Conservation (phyloP, 2,888 invertebrate genomes). For the Sarcophaga rosellei region DNA sequence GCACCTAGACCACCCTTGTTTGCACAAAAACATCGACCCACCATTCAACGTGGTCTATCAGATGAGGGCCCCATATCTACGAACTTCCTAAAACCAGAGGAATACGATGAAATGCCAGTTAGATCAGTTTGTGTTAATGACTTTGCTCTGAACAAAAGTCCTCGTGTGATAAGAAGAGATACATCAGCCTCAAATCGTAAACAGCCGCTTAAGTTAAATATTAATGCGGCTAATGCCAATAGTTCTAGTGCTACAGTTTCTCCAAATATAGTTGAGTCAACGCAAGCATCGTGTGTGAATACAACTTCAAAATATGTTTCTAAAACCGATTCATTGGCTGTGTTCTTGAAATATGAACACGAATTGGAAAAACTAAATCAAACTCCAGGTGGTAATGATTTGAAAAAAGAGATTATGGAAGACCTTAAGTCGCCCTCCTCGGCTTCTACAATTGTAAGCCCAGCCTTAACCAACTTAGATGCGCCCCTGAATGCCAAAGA, state of each 20-base stretch:
- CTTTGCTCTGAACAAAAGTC: slow-evolving; percentile 77
- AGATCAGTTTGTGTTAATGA: slow-evolving; percentile 80
- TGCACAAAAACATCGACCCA: slow-evolving; percentile 78
- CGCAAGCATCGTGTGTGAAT: slow-evolving; percentile 43
- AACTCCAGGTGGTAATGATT: slow-evolving; percentile 67
- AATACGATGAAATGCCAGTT: slow-evolving; percentile 81
- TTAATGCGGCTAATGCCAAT: slow-evolving; percentile 59
- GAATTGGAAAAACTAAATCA: slow-evolving; percentile 76
- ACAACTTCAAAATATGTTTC: slow-evolving; percentile 72
- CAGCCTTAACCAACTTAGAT: slow-evolving; percentile 33
- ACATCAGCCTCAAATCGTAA: slow-evolving; percentile 78
- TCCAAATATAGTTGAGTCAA: slow-evolving; percentile 39
- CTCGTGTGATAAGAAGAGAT: slow-evolving; percentile 78
- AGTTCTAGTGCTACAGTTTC: neutral
- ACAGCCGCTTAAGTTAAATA: slow-evolving; percentile 73
- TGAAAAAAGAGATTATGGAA: slow-evolving; percentile 48
- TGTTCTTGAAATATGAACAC: slow-evolving; percentile 80
- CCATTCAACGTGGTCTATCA: slow-evolving; percentile 80
- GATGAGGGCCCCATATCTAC: slow-evolving; percentile 81
- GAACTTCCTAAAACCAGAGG: slow-evolving; percentile 81
- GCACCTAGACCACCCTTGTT: slow-evolving; percentile 77
- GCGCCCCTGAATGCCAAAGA: slow-evolving; percentile 75
- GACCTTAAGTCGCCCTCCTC: slow-evolving; percentile 12
- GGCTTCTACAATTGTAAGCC: neutral
- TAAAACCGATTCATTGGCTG: slow-evolving; percentile 81